phyloP scores from a whole-genome alignment of 2,888 invertebrate genomes.

The Drosophila mimetica region DNA sequence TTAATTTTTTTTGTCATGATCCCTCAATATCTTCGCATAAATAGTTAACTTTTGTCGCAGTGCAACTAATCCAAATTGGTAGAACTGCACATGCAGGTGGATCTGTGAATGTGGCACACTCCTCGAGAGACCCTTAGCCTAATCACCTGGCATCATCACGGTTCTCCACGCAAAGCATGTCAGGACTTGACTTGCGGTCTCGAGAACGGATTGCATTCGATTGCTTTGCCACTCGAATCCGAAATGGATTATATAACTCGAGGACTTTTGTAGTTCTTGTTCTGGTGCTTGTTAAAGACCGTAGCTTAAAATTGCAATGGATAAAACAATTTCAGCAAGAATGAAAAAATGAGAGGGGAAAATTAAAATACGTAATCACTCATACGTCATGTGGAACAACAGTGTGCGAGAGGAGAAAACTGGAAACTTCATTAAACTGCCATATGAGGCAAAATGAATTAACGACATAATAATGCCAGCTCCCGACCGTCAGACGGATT shows the following conservation, averaged over 20 bases:
- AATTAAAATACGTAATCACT: constrained; percentile 48
- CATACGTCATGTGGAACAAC: constrained; percentile 46
- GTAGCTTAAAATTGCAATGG: not conserved
- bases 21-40: too few species aligned
- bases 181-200: constrained; percentile 38
- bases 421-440: constrained; percentile 61
- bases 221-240: constrained; percentile 20
- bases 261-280: constrained; percentile 11
- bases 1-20: too few species aligned
- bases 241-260: constrained; percentile 24
- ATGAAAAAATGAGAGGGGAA: too few species aligned
- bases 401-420: constrained; percentile 5
- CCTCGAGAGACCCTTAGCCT: constrained; percentile 50
- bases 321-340: constrained; percentile 13
- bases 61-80: constrained; percentile 15
- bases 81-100: constrained; percentile 8
- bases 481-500: not conserved
- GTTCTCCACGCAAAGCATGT: constrained; percentile 36
- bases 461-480: constrained; percentile 62
- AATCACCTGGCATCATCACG: constrained; percentile 47
- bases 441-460: constrained; percentile 71
- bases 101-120: constrained; percentile 33
- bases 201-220: constrained; percentile 18
- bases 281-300: too few species aligned
- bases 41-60: constrained; percentile 3